Base-by-base conservation (phyloP, 2,888 invertebrate genomes). In the Dioctria linearis region DNA sequence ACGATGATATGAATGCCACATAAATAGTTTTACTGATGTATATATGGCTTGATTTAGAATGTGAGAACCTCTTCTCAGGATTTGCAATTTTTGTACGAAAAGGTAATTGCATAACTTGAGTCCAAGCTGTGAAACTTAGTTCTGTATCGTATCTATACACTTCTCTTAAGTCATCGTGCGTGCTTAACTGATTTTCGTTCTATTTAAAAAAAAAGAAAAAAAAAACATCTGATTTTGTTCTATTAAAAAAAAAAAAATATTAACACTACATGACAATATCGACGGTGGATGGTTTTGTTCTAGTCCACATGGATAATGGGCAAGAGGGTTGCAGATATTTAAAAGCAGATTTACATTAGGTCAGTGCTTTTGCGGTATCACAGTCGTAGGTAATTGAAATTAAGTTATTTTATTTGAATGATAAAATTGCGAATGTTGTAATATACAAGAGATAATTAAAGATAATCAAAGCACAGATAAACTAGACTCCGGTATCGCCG, bases 1-100 rank as follows among this genome's bases (percentile, higher is more conserved):
- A 67, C n/a, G 79, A 69, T 6, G 65, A 80, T 11, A 80, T 82
- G 82, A 80, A 79, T 67, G 51, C 80, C 11, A 82, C 82, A 51
- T 82, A 82, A 78, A 54, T 39, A 61, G 43, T 42, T 43, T n/a
- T 66, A 43, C 37, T 13, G 13, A 37, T 40, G 9, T 37, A 39
- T 63, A 39, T 63, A 63, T 13, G 37, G 13, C 39, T 25, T 61
- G 6, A 61, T 63, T 63, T 63, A 25, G 25, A 63, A 63, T 6
- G 9, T 5, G 8, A 39, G 63, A 37, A 63, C 37, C 9, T 13
- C 39, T 39, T 37, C 5, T 39, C 37, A 63, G 39, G 63, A 63
- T 11, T 54, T 54, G 54, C 54, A 54, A 54, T 54, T 25, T 25
- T 54, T 54, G 54, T 54, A 11, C 8, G 54, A 11, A n/a, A n/a